Evolutionary conservation across 2,113 vertebrate genomes (phyloP).

Genomic region (Nymphicus hollandicus): DNA sequence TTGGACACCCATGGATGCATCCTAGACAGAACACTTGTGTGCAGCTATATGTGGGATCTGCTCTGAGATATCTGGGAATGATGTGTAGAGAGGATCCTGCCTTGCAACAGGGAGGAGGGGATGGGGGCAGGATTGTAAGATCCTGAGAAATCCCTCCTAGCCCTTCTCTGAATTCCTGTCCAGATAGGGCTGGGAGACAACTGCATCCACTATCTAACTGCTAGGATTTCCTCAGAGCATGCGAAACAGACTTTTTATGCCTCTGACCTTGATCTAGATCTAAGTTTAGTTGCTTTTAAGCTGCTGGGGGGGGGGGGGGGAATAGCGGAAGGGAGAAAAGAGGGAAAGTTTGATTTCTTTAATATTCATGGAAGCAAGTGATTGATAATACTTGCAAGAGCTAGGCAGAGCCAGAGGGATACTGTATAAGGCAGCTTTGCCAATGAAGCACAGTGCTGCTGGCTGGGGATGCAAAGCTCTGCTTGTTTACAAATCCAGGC

Average conservation of each 20-base stretch:
- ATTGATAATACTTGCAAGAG: slow-evolving; percentile 59
- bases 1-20: no score
- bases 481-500: slow-evolving; percentile 47
- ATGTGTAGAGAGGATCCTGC: no score
- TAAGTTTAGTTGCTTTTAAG: slow-evolving; percentile 64
- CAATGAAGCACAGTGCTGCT: slow-evolving; percentile 22
- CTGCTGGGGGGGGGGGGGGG: slow-evolving; percentile 16
- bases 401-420: slow-evolving; percentile 61
- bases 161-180: not conserved
- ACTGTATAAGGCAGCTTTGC: not conserved
- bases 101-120: no score
- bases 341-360: slow-evolving; percentile 56
- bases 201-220: not conserved
- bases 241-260: slow-evolving; percentile 40
- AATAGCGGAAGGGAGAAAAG: not conserved
- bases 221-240: slow-evolving; percentile 60
- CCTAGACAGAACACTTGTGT: no score
- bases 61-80: no score
- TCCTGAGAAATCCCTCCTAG: slow-evolving; percentile 33
- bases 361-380: slow-evolving; percentile 42
- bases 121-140: not conserved
- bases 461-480: slow-evolving; percentile 50
- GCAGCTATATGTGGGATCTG: no score
- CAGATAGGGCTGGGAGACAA: slow-evolving; percentile 20
- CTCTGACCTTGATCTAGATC: slow-evolving; percentile 68